Evolutionary conservation across 1,140 invertebrate genomes (phyloP).

Genomic region (Armadillidium nasatum): DNA sequence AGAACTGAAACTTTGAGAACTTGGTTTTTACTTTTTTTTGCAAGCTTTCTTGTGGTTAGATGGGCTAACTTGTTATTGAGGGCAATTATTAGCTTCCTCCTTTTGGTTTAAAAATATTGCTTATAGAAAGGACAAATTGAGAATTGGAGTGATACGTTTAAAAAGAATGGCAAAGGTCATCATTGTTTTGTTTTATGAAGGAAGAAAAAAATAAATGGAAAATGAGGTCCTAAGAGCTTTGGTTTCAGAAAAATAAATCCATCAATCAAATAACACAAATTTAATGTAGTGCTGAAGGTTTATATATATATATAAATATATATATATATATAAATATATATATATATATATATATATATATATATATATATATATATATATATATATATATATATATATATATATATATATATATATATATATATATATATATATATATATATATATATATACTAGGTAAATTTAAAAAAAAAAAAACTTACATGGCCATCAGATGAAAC

Average conservation of each 20-base stretch:
- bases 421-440: not conserved
- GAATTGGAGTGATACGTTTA: too few relatives aligned
- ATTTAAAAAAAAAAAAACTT: not conserved
- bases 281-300: not conserved
- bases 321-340: not conserved
- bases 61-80: too few relatives aligned
- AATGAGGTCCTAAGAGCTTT: not conserved
- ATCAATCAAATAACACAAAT: not conserved
- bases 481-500: not conserved
- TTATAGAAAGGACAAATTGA: too few relatives aligned
- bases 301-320: not conserved
- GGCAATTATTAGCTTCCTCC: too few relatives aligned
- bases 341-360: not conserved
- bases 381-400: slow-evolving; percentile 6
- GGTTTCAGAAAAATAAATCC: not conserved
- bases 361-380: not conserved
- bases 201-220: too few relatives aligned
- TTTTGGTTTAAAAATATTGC: too few relatives aligned
- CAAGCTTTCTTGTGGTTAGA: too few relatives aligned
- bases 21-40: too few relatives aligned
- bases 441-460: not conserved
- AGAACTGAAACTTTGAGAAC: too few relatives aligned
- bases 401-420: slow-evolving; percentile 6
- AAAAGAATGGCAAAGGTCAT: too few relatives aligned
- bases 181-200: too few relatives aligned